Evolutionary conservation across 2,888 invertebrate species (phyloP), one percentile per base, ranked within the genome.

Genomic region (Melinopterus prodromus): DNA sequence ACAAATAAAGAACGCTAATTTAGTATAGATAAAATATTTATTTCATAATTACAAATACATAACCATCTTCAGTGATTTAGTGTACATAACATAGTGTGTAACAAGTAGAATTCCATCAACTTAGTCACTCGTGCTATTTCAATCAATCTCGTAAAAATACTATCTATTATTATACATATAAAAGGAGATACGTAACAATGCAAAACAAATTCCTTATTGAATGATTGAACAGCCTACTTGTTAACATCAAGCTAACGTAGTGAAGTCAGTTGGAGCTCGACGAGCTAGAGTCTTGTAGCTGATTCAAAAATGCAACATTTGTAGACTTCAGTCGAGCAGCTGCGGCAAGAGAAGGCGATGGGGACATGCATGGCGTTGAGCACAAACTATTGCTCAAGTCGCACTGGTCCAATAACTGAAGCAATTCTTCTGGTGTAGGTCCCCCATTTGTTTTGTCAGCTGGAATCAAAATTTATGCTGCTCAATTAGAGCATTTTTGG

Each of bases 381-480:
- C 93, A 92, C 80, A 94, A 91, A 81, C 95, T 95, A 88, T 94
- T 95, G 87, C 95, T 96, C 83, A 99, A 92, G 89, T 99, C 99
- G 90, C 98, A 98, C 84, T 98, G 97, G 84, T 99, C 98, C 83
- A 99, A 92, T 82, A 99, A 91, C 37, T 95, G 94, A 85, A 99
- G 93, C 82, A 99, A 91, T 90, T 99, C 99, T 87, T 96, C 95
- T 1, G 98, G 94, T 0, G 95, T 94, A 38, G 99, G 99, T n/a
- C 99, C 98, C 82, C 98, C 98, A 83, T 95, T 95, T 3, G 90
- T 90, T 87, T 91, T 91, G 83, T 90, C 90, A 71, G 91, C 93
- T 90, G 88, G 76, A 81, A 79, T n/a, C 38, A 36, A 16, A 35
- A 77, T n/a, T 76, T 72, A 15, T 12, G 16, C 35, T 71, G 35